These are phyloP conservation scores for Hippocampus mohnikei DNA, from an alignment of 2,113 vertebrate genomes.

Conservation along the genomic window DNA sequence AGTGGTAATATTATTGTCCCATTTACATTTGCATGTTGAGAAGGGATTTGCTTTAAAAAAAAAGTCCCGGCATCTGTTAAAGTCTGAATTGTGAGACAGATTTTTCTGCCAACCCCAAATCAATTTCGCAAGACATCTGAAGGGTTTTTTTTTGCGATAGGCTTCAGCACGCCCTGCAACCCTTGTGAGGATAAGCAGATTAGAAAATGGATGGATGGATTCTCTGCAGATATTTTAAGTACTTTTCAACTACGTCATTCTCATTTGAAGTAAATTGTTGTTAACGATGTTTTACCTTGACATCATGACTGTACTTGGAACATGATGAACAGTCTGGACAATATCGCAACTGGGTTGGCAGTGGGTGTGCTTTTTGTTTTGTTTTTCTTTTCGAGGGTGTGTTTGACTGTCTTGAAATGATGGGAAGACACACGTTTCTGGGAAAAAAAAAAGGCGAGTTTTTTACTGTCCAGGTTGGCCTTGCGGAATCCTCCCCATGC, in stretches of 20 bases:
- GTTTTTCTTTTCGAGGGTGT: not conserved
- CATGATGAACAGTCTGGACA: not conserved
- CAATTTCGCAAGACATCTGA: too few relatives aligned
- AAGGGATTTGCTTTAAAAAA: too few relatives aligned
- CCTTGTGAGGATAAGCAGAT: too few relatives aligned
- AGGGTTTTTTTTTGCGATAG: too few relatives aligned
- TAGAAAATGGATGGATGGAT: too few relatives aligned
- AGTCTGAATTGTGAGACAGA: too few relatives aligned
- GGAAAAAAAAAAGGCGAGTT: slow-evolving; percentile 4
- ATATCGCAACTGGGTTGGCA: not conserved
- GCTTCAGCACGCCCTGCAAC: too few relatives aligned
- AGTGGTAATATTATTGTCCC: too few relatives aligned
- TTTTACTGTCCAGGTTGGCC: slow-evolving; percentile 11
- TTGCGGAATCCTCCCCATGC: not conserved
- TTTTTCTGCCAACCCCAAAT: too few relatives aligned
- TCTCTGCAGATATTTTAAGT: not conserved
- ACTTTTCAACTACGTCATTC: not conserved
- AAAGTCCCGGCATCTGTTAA: too few relatives aligned
- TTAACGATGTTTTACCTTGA: not conserved
- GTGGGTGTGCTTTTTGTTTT: not conserved
- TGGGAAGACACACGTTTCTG: slow-evolving; percentile 15
- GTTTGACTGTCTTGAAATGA: slow-evolving; percentile 13
- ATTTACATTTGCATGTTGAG: too few relatives aligned
- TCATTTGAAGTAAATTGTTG: not conserved
- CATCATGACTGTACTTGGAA: not conserved